phyloP scores from a whole-genome alignment of 2,113 vertebrate genomes.

The Sander lucioperca region DNA sequence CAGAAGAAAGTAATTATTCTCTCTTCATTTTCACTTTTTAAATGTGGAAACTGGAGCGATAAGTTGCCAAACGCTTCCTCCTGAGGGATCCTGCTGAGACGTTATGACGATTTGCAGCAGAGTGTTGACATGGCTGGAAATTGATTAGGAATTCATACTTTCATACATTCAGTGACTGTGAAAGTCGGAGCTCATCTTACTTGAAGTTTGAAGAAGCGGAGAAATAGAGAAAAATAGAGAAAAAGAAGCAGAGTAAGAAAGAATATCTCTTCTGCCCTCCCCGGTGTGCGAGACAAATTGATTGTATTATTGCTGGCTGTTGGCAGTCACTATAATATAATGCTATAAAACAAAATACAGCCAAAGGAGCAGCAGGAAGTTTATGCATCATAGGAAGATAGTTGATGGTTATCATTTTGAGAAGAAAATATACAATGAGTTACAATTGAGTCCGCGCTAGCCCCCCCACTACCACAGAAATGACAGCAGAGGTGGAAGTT shows the following conservation, averaged over 20 bases:
- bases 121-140: constrained; percentile 55
- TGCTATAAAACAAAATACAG: constrained; percentile 64
- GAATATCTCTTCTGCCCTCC: constrained; percentile 44
- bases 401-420: constrained; percentile 65
- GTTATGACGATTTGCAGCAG: constrained; percentile 35
- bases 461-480: constrained; percentile 15
- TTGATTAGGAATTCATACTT: constrained; percentile 62
- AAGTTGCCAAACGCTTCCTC: constrained; percentile 40
- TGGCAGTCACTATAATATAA: constrained; percentile 70
- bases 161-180: constrained; percentile 22
- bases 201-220: constrained; percentile 27
- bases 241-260: constrained; percentile 2
- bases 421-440: constrained; percentile 42
- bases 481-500: constrained; percentile 2
- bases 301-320: constrained; percentile 73
- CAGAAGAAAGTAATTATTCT: constrained; percentile 54
- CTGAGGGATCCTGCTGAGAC: constrained; percentile 51
- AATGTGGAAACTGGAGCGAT: constrained; percentile 26
- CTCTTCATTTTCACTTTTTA: constrained; percentile 42
- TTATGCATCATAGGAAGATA: constrained; percentile 59
- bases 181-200: constrained; percentile 28
- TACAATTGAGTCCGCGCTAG: constrained; percentile 6
- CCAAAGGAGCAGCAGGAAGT: constrained; percentile 60
- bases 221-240: constrained; percentile 6
- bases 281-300: constrained; percentile 88